These are phyloP conservation scores for Tylochromis polylepis DNA, from an alignment of 2,113 vertebrate genomes.

Conservation along the genomic window DNA sequence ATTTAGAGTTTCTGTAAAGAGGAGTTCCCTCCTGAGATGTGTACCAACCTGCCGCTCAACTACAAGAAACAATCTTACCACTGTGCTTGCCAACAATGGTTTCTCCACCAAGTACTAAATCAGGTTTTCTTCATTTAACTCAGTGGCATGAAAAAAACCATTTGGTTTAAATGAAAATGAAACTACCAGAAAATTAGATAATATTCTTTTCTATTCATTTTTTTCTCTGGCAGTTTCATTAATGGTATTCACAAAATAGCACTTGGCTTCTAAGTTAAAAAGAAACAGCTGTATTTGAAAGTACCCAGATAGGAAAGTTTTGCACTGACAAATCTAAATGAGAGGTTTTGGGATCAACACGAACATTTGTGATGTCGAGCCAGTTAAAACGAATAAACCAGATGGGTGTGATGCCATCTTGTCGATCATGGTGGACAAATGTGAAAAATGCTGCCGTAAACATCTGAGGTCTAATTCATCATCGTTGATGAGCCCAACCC, in stretches of 20 bases:
- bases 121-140: neutral
- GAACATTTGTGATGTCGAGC: neutral
- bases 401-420: neutral
- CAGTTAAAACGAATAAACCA: neutral
- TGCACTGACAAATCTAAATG: fast-evolving
- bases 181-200: neutral
- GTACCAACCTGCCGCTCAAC: neutral
- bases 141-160: neutral
- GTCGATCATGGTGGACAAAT: neutral
- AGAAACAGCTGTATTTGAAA: too few species aligned
- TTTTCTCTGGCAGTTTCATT: neutral
- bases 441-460: neutral
- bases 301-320: neutral
- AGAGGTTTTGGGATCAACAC: neutral
- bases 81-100: fast-evolving
- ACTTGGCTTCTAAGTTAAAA: too few species aligned
- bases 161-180: neutral
- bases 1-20: neutral
- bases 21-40: neutral
- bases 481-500: neutral
- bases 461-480: neutral
- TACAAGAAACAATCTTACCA: neutral
- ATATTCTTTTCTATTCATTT: neutral
- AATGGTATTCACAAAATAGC: neutral
- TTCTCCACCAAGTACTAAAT: neutral